These are phyloP conservation scores for Hydropsyche betteni DNA, from an alignment of 2,888 invertebrate species.

Conservation along the genomic window DNA sequence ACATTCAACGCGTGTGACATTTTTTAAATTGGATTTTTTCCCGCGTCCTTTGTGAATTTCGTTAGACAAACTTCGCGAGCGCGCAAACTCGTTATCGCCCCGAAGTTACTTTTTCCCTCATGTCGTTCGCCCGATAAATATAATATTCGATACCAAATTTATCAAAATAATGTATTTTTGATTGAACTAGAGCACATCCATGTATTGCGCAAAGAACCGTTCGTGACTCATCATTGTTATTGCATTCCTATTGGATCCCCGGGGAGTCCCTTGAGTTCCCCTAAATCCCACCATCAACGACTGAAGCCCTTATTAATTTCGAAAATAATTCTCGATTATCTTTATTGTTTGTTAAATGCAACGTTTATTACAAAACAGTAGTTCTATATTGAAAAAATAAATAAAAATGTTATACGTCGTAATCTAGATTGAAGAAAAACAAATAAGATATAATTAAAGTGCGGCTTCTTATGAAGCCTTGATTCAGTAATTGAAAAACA, in stretches of 20 bases:
- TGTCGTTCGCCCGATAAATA: no score
- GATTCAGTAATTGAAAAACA: no score
- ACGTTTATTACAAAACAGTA: no score
- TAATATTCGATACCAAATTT: constrained; percentile 7
- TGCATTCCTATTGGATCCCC: constrained; percentile 23
- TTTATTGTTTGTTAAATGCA: no score
- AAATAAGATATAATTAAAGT: no score
- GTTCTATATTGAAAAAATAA: no score
- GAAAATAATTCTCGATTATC: no score
- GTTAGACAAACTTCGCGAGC: constrained; percentile 32
- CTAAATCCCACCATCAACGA: constrained; percentile 5
- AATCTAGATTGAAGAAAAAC: no score
- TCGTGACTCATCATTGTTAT: constrained; percentile 30
- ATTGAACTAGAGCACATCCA: constrained; percentile 1
- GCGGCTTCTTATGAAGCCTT: no score
- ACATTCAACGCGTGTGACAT: constrained; percentile 38
- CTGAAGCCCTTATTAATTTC: no score
- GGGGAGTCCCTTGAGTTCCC: background rate
- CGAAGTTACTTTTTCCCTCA: no score
- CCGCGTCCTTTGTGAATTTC: constrained; percentile 36
- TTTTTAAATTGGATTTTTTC: constrained; percentile 48
- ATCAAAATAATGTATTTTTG: constrained; percentile 9
- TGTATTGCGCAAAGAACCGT: background rate
- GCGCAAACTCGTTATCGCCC: background rate
- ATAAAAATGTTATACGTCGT: no score